A percentile compares a stretch with the other conserved stretches of the same genome.
These are phyloP conservation scores for Chymomyza fuscimana DNA, from an alignment of 2,888 invertebrate genomes.

Conservation along the genomic window DNA sequence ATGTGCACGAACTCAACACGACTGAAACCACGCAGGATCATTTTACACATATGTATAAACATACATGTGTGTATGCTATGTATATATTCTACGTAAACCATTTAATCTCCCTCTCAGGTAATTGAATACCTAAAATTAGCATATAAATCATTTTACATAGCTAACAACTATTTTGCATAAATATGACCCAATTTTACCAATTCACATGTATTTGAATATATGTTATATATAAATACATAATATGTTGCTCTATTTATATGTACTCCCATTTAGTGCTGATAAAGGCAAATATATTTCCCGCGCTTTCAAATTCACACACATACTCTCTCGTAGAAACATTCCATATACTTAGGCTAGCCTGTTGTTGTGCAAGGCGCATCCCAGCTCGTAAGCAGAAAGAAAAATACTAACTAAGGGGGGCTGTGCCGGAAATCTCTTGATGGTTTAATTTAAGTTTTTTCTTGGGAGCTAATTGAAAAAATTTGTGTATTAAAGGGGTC, in stretches of 20 bases:
- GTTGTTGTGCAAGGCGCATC: conserved; percentile 1
- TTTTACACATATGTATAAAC: conserved; percentile 22
- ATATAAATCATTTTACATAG: neutral
- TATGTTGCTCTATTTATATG: neutral
- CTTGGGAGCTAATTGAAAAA: no score
- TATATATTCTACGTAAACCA: neutral
- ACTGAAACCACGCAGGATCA: neutral
- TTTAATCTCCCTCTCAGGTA: neutral
- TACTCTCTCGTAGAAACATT: neutral
- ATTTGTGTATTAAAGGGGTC: no score
- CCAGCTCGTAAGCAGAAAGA: no score
- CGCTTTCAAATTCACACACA: conserved; percentile 1
- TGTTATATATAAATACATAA: neutral
- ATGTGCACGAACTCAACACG: no score
- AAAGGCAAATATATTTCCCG: conserved; percentile 20
- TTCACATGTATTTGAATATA: neutral
- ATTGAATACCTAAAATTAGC: neutral
- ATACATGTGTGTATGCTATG: conserved; percentile 11
- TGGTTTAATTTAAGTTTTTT: no score
- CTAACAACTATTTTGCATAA: neutral
- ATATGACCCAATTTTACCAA: neutral
- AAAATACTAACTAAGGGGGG: no score
- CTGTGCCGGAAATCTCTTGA: no score
- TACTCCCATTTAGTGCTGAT: neutral
- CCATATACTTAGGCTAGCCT: neutral